These are phyloP conservation scores for Meliscaeva auricollis DNA, from an alignment of 2,888 invertebrate species.

Conservation along the genomic window DNA sequence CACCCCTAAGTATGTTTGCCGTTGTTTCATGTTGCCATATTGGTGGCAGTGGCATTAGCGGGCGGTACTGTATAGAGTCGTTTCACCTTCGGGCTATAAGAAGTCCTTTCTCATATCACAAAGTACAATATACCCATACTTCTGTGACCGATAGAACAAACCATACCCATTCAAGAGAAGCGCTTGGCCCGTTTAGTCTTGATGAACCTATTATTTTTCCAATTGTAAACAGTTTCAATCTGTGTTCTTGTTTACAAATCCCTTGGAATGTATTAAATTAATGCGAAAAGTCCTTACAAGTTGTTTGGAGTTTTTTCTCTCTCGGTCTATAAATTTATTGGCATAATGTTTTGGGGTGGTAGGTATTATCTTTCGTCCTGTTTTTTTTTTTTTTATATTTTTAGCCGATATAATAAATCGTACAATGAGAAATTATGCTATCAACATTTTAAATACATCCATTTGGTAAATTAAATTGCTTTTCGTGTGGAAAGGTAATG, in stretches of 20 bases:
- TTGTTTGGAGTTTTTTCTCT: constrained; percentile 48
- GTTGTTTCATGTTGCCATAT: constrained; percentile 56
- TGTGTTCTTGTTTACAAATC: constrained; percentile 76
- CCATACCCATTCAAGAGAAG: not conserved
- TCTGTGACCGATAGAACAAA: constrained; percentile 47
- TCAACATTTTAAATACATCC: constrained; percentile 75
- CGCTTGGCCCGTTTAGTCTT: constrained; percentile 54
- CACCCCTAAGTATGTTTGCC: constrained; percentile 75
- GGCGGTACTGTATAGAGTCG: not conserved
- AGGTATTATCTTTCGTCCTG: constrained; percentile 48
- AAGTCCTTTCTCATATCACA: constrained; percentile 19
- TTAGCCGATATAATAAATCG: constrained; percentile 67
- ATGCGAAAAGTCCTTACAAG: constrained; percentile 76
- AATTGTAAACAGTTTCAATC: constrained; percentile 74
- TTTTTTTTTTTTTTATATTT: constrained; percentile 11
- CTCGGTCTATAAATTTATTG: constrained; percentile 64
- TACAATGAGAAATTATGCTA: constrained; percentile 73
- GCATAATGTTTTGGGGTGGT: constrained; percentile 26
- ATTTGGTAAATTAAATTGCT: constrained; percentile 76
- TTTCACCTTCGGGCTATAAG: constrained; percentile 66
- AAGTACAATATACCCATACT: not conserved
- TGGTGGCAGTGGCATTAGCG: constrained; percentile 15
- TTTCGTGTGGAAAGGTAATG: constrained; percentile 63
- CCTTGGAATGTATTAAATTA: constrained; percentile 76
- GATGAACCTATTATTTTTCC: constrained; percentile 74